Conservation (phyloP, 2,888 invertebrate species). For the Tineola bisselliella region DNA sequence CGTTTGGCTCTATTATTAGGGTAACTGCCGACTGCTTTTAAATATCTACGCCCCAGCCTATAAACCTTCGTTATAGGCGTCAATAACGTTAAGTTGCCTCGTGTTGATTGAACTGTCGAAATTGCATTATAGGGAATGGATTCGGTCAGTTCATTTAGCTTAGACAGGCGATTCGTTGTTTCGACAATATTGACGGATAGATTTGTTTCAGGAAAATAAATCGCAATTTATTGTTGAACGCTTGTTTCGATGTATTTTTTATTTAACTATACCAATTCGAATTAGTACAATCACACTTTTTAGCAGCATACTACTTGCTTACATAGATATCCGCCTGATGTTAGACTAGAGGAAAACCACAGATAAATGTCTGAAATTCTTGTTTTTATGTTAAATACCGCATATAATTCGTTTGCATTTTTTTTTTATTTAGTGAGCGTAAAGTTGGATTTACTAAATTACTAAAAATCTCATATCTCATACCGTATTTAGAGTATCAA, state of each 20-base stretch:
- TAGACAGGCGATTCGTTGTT: constrained; percentile 5
- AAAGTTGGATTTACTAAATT: not conserved
- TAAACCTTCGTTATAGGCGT: constrained; percentile 19
- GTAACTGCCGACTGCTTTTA: constrained; percentile 39
- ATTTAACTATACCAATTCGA: too few species aligned
- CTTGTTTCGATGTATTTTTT: not conserved
- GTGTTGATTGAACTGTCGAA: constrained; percentile 13
- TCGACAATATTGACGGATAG: not conserved
- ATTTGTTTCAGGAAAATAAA: not conserved
- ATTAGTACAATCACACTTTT: not conserved
- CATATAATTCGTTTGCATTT: too few species aligned
- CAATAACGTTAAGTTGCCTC: constrained; percentile 14
- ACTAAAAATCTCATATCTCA: not conserved
- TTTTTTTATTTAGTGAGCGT: not conserved
- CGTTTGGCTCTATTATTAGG: constrained; percentile 31
- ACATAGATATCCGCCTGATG: too few species aligned
- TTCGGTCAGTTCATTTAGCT: constrained; percentile 8
- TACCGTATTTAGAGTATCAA: not conserved
- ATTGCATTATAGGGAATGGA: constrained; percentile 6
- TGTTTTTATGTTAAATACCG: too few species aligned
- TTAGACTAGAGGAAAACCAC: too few species aligned
- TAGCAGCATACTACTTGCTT: not conserved
- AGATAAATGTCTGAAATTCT: too few species aligned
- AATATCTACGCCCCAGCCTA: constrained; percentile 27
- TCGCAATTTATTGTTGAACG: not conserved